Evolutionary conservation across 1,140 invertebrate species (phyloP).

Genomic region (Nasonia vitripennis): DNA sequence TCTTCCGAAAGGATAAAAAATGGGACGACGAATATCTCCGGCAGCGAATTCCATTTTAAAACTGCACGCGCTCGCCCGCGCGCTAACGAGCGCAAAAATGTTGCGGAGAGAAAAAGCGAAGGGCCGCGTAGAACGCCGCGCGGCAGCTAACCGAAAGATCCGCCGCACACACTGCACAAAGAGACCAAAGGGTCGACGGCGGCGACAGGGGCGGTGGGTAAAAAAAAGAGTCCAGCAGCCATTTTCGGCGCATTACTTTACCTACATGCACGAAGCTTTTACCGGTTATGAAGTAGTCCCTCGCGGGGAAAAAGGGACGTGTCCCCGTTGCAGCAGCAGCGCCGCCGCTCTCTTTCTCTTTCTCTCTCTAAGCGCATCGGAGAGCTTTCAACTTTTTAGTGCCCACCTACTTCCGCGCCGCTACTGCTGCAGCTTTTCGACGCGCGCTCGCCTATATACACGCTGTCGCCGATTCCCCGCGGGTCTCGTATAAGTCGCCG

Average conservation of each 20-base stretch:
- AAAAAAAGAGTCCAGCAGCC: conserved; percentile 5
- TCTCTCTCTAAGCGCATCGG: conserved; percentile 9
- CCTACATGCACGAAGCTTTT: conserved; percentile 33
- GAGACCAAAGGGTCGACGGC: conserved; percentile 29
- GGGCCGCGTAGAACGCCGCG: background rate
- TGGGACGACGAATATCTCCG: background rate
- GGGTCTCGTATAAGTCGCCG: background rate
- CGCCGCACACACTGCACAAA: conserved; percentile 6
- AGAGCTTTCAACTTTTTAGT: conserved; percentile 49
- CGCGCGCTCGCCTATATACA: background rate
- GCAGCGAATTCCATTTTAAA: background rate
- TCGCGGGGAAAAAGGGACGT: conserved; percentile 16
- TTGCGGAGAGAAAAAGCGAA: background rate
- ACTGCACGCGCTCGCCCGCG: background rate
- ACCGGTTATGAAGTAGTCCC: conserved; percentile 50
- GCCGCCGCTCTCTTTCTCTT: background rate
- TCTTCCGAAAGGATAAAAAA: background rate
- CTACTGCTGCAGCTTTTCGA: conserved; percentile 19
- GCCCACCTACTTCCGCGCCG: conserved; percentile 32
- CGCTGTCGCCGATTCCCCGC: background rate
- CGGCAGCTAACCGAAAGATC: background rate
- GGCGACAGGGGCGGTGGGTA: background rate
- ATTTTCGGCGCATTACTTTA: conserved; percentile 43
- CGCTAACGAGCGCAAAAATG: conserved; percentile 10
- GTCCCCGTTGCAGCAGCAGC: background rate